Evolutionary conservation across 37 sponge, comb jelly and placozoan genomes (phyloP).

Genomic region (Spongilla lacustris): DNA sequence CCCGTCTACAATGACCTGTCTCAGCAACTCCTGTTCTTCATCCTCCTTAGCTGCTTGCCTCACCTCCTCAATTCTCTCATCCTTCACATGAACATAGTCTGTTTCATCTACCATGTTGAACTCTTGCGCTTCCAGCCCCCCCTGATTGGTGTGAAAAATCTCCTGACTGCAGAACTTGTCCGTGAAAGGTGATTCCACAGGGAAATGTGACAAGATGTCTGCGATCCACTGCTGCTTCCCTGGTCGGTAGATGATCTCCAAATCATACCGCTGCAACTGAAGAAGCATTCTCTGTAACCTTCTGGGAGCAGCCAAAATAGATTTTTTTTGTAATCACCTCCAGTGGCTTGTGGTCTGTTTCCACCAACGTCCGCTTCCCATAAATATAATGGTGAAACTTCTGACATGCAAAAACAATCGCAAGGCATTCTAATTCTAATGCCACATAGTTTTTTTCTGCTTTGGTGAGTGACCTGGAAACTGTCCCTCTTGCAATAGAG

Average conservation of each 20-base stretch:
- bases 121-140: too few species aligned
- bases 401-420: slow-evolving; percentile 20
- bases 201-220: background rate
- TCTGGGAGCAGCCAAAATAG: slow-evolving; percentile 25
- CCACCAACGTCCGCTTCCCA: slow-evolving; percentile 13
- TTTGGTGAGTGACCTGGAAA: slow-evolving; percentile 25
- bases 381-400: slow-evolving; percentile 36
- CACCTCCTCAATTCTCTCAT: too few species aligned
- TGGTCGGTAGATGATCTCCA: slow-evolving; percentile 9
- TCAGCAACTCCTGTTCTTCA: too few species aligned
- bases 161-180: too few species aligned
- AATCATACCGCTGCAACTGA: slow-evolving; percentile 21
- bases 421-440: slow-evolving; percentile 26
- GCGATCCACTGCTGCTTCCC: slow-evolving; percentile 11
- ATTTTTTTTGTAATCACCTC: slow-evolving; percentile 31
- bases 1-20: too few species aligned
- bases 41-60: too few species aligned
- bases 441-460: slow-evolving; percentile 19
- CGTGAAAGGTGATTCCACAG: too few species aligned
- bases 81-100: background rate
- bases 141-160: too few species aligned
- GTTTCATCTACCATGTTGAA: background rate
- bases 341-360: slow-evolving; percentile 51
- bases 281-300: slow-evolving; percentile 43
- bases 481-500: slow-evolving; percentile 26